phyloP scores from a whole-genome alignment of 2,113 vertebrate species.

The Mystacornis crossleyi region DNA sequence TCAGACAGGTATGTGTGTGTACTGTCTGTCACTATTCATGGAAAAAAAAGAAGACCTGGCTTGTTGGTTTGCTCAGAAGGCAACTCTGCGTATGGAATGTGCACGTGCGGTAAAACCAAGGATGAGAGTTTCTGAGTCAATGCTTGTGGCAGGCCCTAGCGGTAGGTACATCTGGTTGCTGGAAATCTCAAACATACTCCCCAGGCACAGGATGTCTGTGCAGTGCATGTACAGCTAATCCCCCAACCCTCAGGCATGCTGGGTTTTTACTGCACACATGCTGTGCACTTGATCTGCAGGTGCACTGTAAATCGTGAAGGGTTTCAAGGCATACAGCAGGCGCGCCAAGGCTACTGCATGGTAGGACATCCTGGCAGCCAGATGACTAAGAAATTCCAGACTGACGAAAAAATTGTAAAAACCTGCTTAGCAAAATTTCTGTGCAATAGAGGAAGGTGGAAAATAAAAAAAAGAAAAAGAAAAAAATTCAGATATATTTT shows the following conservation, averaged over 20 bases:
- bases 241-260: not conserved
- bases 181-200: not conserved
- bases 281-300: not conserved
- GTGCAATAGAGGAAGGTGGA: fast-evolving
- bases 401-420: not conserved
- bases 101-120: not conserved
- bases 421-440: not conserved
- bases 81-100: not conserved
- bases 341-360: not conserved
- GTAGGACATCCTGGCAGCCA: not conserved
- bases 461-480: too few relatives aligned
- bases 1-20: not conserved
- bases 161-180: not conserved
- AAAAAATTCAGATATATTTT: not conserved
- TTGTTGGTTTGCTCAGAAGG: not conserved
- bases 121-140: not conserved
- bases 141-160: not conserved
- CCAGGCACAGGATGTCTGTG: not conserved
- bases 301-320: not conserved
- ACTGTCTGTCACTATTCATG: too few relatives aligned
- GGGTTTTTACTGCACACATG: not conserved
- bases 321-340: not conserved
- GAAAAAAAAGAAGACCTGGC: not conserved
- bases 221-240: not conserved
- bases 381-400: not conserved